Base-by-base conservation (phyloP, 1,140 invertebrate genomes). In the Aphidius ervi region DNA sequence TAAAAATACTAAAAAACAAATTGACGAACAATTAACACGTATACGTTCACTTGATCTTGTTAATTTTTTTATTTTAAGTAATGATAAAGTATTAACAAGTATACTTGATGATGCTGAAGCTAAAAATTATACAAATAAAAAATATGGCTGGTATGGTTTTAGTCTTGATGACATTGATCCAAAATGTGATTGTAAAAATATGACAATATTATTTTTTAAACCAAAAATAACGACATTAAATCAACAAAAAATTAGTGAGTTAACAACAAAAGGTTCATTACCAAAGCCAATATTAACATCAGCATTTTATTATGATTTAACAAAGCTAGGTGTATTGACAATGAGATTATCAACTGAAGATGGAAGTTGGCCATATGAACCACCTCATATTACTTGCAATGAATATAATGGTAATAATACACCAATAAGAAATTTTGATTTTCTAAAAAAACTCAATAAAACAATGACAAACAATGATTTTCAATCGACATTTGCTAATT, bases 221-320 rank as follows among this genome's bases (percentile, higher is more conserved):
- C 77, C 77, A 0, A 42, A 68, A 8, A 10, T 61, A 42, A 61
- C 62, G 0, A 45, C 60, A 0, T 5, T 9, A 4, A 69, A 57
- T 46, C 65, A 65, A 46, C 60, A 66, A 70, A 82, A 84, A 45
- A 71, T 87, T 47, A 83, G 83, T n/a, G 81, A 85, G 56, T 83
- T 91, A n/a, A 66, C 54, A 1, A 64, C 49, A 48, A 59, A 63
- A 56, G 70, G 66, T 6, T 5, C 61, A 0, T 45, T 79, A 0
- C 53, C 60, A 0, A 68, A 69, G 47, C 77, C 78, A 0, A 40
- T 70, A 5, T 59, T 81, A 9, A 62, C 87, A 4, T 87, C 91
- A 6, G 87, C 89, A 0, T 94, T 95, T 73, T 93, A 94, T 72
- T 95, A 93, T 75, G 93, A 96, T 73, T 70, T 95, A 23, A 84